Evolutionary conservation across 2,797 vertebrate genomes (phyloP), one percentile per base, ranked within the genome.

Genomic region (Sebastes hubbsi): DNA sequence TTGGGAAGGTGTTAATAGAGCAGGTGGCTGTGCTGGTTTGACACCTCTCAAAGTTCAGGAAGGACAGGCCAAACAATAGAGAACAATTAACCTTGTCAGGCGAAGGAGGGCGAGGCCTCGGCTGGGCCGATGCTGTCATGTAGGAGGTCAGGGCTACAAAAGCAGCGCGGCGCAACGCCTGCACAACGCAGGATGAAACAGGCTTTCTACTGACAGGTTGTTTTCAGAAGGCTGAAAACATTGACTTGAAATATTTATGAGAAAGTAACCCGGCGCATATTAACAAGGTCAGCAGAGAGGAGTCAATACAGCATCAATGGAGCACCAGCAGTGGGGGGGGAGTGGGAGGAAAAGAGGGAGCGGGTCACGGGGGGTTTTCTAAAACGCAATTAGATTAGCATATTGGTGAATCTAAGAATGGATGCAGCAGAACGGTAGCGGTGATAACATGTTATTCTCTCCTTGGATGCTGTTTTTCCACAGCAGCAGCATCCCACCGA

Each of bases 201-300:
- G 81, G 72, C 91, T 86, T 86, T 83, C 85, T 77, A 91, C 92
- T 93, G 93, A 94, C 94, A 95, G 93, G 89, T 94, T 92, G 94
- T 92, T 94, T 94, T 94, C 94, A 94, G 90, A 88, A 88, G 88
- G 85, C 84, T 91, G 89, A 93, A 94, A 93, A 95, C 91, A 94
- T 27, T 78, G 86, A 90, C 90, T 92, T 95, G 88, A 95, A 95
- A 95, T 95, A 95, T 96, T 95, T 93, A 95, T 95, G 94, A 94
- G 93, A 87, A 89, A 91, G 92, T 90, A 94, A 91, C 90, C 93
- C 81, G 25, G 88, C 34, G 92, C 91, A 95, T 94, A 95, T 94
- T 94, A 96, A 95, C 93, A 92, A 93, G 94, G 94, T 91, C 88
- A 82, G 89, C 80, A 76, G 82, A 25, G 25, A 81, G 66, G 87